These are phyloP conservation scores for Drosophila falleni DNA, from an alignment of 2,888 invertebrate genomes.

Conservation along the genomic window DNA sequence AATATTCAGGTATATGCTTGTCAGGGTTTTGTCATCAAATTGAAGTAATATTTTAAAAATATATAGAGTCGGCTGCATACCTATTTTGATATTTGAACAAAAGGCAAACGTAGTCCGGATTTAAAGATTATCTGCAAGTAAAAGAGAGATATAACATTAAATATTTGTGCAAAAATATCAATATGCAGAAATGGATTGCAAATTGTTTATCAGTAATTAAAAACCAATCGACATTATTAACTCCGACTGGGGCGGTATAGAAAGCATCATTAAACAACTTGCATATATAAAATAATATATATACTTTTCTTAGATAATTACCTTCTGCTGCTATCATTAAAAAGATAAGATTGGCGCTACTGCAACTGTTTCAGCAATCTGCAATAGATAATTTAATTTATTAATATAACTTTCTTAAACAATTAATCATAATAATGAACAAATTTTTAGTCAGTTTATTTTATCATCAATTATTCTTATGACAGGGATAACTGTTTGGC, in stretches of 20 bases:
- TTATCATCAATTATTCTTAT: slow-evolving; percentile 67
- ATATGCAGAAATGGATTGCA: neutral
- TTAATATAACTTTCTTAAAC: neutral
- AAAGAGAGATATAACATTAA: neutral
- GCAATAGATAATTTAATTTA: neutral
- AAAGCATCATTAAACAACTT: slow-evolving; percentile 35
- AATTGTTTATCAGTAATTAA: slow-evolving; percentile 29
- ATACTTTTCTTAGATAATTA: slow-evolving; percentile 18
- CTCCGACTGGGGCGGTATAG: slow-evolving; percentile 60
- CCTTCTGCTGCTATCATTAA: slow-evolving; percentile 8
- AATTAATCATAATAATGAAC: slow-evolving; percentile 5
- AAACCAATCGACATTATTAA: slow-evolving; percentile 56
- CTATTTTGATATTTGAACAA: neutral
- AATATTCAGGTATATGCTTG: slow-evolving; percentile 60
- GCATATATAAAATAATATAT: neutral
- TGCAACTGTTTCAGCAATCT: neutral
- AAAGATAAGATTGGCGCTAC: no score
- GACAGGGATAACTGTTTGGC: slow-evolving; percentile 69
- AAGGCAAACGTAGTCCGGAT: neutral
- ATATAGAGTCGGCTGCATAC: slow-evolving; percentile 16
- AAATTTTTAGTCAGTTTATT: slow-evolving; percentile 32
- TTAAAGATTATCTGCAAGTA: slow-evolving; percentile 18
- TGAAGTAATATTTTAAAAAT: neutral
- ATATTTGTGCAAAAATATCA: neutral
- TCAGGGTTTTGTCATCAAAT: slow-evolving; percentile 37